A percentile compares a stretch with the other conserved stretches of the same genome.
These are phyloP conservation scores for Melanerpes formicivorus DNA, from an alignment of 2,113 vertebrate species.

Conservation along the genomic window DNA sequence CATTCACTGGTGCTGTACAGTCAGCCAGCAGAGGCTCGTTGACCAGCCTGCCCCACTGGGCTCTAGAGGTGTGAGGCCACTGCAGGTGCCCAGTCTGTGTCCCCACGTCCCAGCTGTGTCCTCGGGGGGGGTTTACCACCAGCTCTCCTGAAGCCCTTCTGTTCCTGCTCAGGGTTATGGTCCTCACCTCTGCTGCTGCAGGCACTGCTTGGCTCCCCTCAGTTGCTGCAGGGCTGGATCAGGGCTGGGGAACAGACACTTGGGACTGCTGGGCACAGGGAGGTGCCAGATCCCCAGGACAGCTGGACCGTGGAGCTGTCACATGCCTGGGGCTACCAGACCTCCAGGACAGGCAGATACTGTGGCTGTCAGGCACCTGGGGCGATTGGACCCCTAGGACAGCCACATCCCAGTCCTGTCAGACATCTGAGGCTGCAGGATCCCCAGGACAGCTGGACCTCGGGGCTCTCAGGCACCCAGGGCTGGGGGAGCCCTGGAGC, in stretches of 20 bases:
- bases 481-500: not conserved
- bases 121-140: not conserved
- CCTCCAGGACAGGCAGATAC: no score
- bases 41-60: not conserved
- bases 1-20: not conserved
- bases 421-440: not conserved
- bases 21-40: not conserved
- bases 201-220: fast-evolving
- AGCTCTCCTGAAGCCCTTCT: not conserved
- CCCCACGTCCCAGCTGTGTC: not conserved
- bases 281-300: not conserved
- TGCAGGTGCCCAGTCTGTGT: fast-evolving
- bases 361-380: not conserved
- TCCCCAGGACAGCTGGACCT: not conserved
- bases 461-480: no score
- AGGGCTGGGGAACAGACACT: not conserved
- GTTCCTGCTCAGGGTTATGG: not conserved
- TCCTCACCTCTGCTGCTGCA: not conserved
- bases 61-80: not conserved
- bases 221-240: not conserved
- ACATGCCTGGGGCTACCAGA: not conserved
- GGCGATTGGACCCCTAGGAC: no score
- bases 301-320: not conserved
- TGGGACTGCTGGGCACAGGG: not conserved
- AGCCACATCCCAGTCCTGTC: not conserved